Percentiles rank a stretch among this genome's conserved stretches.
phyloP scores from a whole-genome alignment of 2,113 vertebrate species.

The Oceanodroma tethys region DNA sequence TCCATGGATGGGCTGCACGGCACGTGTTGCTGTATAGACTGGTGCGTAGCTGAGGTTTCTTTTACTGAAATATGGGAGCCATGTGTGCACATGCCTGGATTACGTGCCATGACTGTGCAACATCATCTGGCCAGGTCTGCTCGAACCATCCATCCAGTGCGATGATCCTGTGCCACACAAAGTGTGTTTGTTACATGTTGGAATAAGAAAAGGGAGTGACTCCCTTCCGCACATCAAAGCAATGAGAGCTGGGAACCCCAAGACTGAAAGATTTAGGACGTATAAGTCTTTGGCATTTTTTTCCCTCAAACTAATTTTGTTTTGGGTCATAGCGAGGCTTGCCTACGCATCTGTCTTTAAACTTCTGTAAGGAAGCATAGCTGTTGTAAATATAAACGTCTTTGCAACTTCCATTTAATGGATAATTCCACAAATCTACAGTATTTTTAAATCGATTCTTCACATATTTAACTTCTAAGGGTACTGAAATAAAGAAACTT shows the following conservation, averaged over 20 bases:
- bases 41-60: background rate
- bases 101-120: background rate
- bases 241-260: background rate
- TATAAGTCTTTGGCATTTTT: background rate
- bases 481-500: background rate
- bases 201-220: background rate
- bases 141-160: background rate
- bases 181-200: background rate
- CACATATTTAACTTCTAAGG: constrained; percentile 9
- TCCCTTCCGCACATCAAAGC: background rate
- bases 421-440: background rate
- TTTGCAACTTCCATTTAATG: background rate
- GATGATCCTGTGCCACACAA: background rate
- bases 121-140: background rate
- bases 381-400: background rate
- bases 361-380: background rate
- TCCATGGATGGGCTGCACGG: background rate
- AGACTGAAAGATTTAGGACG: background rate
- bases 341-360: background rate
- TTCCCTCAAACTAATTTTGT: background rate
- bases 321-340: background rate
- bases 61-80: background rate
- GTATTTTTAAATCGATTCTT: background rate
- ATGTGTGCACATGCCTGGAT: background rate
- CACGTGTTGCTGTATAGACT: background rate